phyloP scores from a whole-genome alignment of 2,888 invertebrate species.

The Palloptera scutellata region DNA sequence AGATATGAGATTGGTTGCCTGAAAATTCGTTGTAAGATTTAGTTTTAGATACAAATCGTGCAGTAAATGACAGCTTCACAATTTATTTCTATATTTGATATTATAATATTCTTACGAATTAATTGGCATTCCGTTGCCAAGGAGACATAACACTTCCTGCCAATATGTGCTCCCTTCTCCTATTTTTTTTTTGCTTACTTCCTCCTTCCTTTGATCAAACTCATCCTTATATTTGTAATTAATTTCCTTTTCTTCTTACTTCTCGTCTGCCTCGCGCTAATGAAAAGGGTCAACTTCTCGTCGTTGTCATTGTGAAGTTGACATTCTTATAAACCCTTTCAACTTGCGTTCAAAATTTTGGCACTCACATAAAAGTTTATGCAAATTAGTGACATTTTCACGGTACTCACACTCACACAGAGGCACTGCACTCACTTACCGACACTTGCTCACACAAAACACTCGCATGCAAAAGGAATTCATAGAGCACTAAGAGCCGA shows the following conservation, averaged over 20 bases:
- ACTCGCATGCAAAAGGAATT: background rate
- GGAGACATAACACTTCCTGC: no score
- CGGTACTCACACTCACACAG: conserved; percentile 8
- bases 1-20: no score
- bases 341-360: conserved; percentile 5
- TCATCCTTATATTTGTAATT: background rate
- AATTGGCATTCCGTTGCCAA: no score
- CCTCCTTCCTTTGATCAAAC: background rate
- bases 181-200: conserved; percentile 12
- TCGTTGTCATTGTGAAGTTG: background rate
- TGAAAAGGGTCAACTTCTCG: background rate
- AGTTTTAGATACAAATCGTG: no score
- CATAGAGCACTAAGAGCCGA: background rate
- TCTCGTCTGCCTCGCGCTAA: background rate
- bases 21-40: no score
- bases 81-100: no score
- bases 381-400: conserved; percentile 31
- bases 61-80: no score
- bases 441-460: background rate
- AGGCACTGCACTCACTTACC: background rate
- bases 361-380: conserved; percentile 25
- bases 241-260: background rate
- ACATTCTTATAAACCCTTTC: background rate
- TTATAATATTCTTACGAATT: no score
- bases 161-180: no score